These are phyloP conservation scores for Mugil cephalus DNA, from an alignment of 2,113 vertebrate genomes.

Conservation along the genomic window DNA sequence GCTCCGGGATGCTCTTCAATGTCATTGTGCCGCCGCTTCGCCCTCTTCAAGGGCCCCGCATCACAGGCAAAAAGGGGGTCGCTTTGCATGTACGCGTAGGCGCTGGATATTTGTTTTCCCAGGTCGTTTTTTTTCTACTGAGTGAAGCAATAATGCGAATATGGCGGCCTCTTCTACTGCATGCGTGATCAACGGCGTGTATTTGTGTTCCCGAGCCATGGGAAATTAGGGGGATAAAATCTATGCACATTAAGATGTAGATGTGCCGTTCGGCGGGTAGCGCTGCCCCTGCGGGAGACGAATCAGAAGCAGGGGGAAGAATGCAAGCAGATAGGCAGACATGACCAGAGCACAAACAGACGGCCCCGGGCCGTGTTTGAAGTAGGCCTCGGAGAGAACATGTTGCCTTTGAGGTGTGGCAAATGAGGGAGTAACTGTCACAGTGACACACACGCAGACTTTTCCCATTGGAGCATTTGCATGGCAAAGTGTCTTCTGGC, in stretches of 20 bases:
- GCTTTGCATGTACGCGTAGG: conserved; percentile 28
- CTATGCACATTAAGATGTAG: conserved; percentile 64
- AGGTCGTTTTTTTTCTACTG: conserved; percentile 22
- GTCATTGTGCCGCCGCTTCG: conserved; percentile 72
- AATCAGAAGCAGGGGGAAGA: conserved; percentile 55
- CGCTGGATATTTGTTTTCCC: conserved; percentile 42
- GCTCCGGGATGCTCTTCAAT: conserved; percentile 72
- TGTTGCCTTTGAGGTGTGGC: conserved; percentile 68
- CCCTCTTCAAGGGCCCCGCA: conserved; percentile 70
- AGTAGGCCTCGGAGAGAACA: conserved; percentile 67
- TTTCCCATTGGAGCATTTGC: conserved; percentile 73
- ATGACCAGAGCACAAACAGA: conserved; percentile 68
- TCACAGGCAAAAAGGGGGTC: conserved; percentile 31
- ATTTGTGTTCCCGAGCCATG: conserved; percentile 55
- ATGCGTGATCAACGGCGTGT: conserved; percentile 34
- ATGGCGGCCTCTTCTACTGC: conserved; percentile 34
- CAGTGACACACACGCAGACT: conserved; percentile 48
- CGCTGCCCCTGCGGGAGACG: conserved; percentile 63
- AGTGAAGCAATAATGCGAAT: conserved; percentile 26
- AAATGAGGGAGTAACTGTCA: conserved; percentile 71
- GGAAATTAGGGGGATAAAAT: conserved; percentile 71
- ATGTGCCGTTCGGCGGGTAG: conserved; percentile 58
- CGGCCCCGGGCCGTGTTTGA: conserved; percentile 70
- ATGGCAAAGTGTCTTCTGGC: conserved; percentile 69
- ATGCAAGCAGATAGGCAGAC: conserved; percentile 55